phyloP scores from a whole-genome alignment of 1,140 invertebrate genomes.

The Drosophila elegans region DNA sequence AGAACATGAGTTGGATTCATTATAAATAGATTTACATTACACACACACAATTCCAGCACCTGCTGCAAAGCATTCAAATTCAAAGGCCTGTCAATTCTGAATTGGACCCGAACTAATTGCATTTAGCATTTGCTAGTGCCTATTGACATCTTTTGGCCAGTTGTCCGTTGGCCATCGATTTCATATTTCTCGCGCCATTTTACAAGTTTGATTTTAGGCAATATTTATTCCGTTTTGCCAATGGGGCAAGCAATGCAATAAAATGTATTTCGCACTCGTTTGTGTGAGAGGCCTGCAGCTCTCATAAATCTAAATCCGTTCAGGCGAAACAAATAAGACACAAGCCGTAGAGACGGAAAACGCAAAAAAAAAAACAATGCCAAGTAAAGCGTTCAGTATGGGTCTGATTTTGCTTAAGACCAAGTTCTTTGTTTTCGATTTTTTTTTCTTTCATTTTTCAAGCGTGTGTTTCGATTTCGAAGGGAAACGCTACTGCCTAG shows the following conservation, averaged over 20 bases:
- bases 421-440: slow-evolving; percentile 53
- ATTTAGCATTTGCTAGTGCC: slow-evolving; percentile 59
- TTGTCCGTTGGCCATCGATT: slow-evolving; percentile 38
- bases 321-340: slow-evolving; percentile 51
- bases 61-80: slow-evolving; percentile 58
- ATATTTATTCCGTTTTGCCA: slow-evolving; percentile 52
- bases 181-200: slow-evolving; percentile 24
- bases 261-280: slow-evolving; percentile 53
- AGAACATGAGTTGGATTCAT: slow-evolving; percentile 6
- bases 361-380: slow-evolving; percentile 6
- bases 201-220: slow-evolving; percentile 65
- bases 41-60: slow-evolving; percentile 38
- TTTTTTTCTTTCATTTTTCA: slow-evolving; percentile 1
- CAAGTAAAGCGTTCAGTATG: slow-evolving; percentile 22
- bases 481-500: slow-evolving; percentile 40
- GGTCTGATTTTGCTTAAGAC: slow-evolving; percentile 30
- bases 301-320: slow-evolving; percentile 49
- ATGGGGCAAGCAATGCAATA: slow-evolving; percentile 46
- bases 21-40: slow-evolving; percentile 12
- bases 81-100: slow-evolving; percentile 58
- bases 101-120: slow-evolving; percentile 81
- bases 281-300: slow-evolving; percentile 37
- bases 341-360: slow-evolving; percentile 32
- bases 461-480: slow-evolving; percentile 29
- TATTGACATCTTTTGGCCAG: slow-evolving; percentile 54